Evolutionary conservation across 2,113 vertebrate genomes (phyloP), one percentile per base, ranked within the genome.

Genomic region (Indri indri): DNA sequence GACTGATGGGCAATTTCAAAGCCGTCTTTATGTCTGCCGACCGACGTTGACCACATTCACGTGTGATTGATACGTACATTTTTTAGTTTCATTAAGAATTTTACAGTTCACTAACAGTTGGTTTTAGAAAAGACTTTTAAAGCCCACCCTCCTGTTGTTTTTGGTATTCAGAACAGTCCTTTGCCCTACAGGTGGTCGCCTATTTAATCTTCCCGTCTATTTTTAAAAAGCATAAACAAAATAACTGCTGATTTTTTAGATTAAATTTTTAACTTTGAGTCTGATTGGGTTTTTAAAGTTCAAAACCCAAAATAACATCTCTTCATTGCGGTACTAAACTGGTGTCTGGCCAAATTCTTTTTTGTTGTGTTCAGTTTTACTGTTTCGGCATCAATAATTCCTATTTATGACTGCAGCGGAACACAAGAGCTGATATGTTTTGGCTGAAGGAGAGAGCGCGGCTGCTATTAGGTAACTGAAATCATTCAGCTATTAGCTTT

Each of bases 361-460:
- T 87, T 76, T 22, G 34, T 61, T 96, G 88, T 17, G n/a, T 94
- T 98, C 87, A 83, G 40, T 74, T 94, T 92, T 83, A 47, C 73
- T 82, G 59, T 97, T 91, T 95, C 57, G 87, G 40, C n/a, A 88
- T 71, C 40, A 81, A 16, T 61, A 94, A 89, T 90, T 88, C 82
- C 90, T 94, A 54, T 92, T 92, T 84, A 79, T 83, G 87, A 77
- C 66, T 95, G 61, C 22, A 27, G 73, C 7, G 71, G 68, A 92
- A 94, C 27, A 54, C 0, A 1, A 2, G 27, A 45, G 77, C 92
- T 71, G 54, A 47, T 71, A 57, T 37, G 23, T 65, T 95, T 89
- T 70, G 77, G 84, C 79, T 25, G 61, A 95, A 52, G 61, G 40
- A 77, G n/a, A 22, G 57, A 86, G 59, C 66, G 25, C 1, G 0